Evolutionary conservation across 2,113 vertebrate genomes (phyloP), one percentile per base, ranked within the genome.

Genomic region (Chionodraco myersi): DNA sequence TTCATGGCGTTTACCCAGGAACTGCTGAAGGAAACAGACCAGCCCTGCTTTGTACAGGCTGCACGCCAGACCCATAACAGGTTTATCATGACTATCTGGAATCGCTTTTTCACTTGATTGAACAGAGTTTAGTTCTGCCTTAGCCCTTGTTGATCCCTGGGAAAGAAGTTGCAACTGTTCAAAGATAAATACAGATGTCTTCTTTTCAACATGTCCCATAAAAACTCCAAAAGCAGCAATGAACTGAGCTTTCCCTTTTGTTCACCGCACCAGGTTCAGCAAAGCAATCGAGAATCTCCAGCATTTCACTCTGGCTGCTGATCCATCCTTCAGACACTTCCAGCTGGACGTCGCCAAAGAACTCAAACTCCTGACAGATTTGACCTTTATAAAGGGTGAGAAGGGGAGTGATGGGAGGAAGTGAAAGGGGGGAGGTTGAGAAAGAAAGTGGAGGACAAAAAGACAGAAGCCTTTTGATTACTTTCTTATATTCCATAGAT

Each of bases 321-420:
- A 95, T 4, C 94, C 97, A 21, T 98, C 97, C 44, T 98, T 99
- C 93, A 95, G 96, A 88, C 96, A 97, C 72, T 97, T 97, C 92
- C 97, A 98, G 94, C 93, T 99, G 92, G 97, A 99, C 0, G 95
- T 98, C 79, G 96, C 96, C 85, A 94, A 96, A 62, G 97, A 99
- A 85, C 95, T 98, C 86, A 98, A 97, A 90, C 92, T 98, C 52
- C 93, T 99, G 83, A 97, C 95, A 0, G 96, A 97, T 63, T 93
- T 99, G 75, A 96, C 94, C 91, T 99, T 99, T 86, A 96, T 97
- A 86, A 94, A 95, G 94, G 97, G 98, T 99, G 90, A 95, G 92
- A 81, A 34, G 41, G 69, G 65, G 6, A 36, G 47, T 13, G 9
- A 57, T 34, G 34, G 23, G 60, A 57, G 21, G n/a, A 52, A 16